Conservation (phyloP, 2,888 invertebrate species). For the Philaethria dido region DNA sequence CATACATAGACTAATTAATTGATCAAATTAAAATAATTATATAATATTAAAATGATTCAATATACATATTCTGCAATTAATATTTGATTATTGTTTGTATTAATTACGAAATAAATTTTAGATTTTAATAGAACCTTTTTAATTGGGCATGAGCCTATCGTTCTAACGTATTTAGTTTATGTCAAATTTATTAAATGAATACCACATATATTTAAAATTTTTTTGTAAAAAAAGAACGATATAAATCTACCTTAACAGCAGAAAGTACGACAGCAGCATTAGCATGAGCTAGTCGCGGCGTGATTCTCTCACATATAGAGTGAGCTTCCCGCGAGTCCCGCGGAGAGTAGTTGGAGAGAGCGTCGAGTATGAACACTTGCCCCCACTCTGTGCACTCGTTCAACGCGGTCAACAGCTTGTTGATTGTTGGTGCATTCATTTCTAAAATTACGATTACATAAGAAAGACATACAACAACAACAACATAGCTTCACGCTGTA, state of each 20-base stretch:
- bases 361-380: constrained; percentile 99
- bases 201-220: too few species aligned
- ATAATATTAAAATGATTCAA: too few species aligned
- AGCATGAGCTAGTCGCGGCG: constrained; percentile 98
- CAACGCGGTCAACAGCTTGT: constrained; percentile 98
- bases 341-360: constrained; percentile 97
- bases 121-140: too few species aligned
- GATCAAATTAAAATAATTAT: too few species aligned
- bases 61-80: too few species aligned
- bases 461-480: not conserved
- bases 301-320: constrained; percentile 98
- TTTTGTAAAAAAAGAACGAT: not conserved
- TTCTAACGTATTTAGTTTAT: too few species aligned
- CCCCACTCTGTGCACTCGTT: constrained; percentile 99
- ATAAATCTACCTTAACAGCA: constrained; percentile 92
- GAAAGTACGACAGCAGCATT: constrained; percentile 99
- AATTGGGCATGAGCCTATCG: too few species aligned
- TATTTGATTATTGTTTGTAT: too few species aligned
- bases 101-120: too few species aligned
- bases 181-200: too few species aligned
- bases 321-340: constrained; percentile 99
- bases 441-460: constrained; percentile 73
- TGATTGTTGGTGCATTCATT: constrained; percentile 98
- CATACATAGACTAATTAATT: too few species aligned
- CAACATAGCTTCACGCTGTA: too few species aligned